Conservation (phyloP, 1,140 invertebrate genomes). For the Achroia grisella region DNA sequence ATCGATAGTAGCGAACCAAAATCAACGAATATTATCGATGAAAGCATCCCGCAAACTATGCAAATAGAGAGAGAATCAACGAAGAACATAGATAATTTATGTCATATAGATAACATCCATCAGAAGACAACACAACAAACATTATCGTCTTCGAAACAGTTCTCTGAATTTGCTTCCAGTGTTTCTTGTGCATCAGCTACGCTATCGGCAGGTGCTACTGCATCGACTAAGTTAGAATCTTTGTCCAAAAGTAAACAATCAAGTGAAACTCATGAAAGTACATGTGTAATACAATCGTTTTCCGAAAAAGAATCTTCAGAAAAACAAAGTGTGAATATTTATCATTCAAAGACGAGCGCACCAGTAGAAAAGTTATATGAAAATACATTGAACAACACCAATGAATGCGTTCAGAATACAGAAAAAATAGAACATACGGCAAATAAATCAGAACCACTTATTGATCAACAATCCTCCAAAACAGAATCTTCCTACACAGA, state of each 20-base stretch:
- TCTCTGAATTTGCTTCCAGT: conserved; percentile 37
- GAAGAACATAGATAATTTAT: background rate
- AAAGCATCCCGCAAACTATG: too few species aligned
- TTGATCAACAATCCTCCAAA: background rate
- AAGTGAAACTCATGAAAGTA: conserved; percentile 37
- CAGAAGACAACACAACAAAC: conserved; percentile 25
- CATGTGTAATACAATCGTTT: conserved; percentile 42
- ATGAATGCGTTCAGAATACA: conserved; percentile 1
- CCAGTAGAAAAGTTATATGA: conserved; percentile 30
- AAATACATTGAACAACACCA: conserved; percentile 17
- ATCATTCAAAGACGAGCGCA: conserved; percentile 43
- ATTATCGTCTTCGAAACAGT: conserved; percentile 34
- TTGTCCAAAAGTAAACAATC: conserved; percentile 40
- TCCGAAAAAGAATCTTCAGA: conserved; percentile 43
- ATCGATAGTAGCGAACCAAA: conserved; percentile 24
- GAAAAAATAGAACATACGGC: conserved; percentile 4
- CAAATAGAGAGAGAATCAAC: too few species aligned
- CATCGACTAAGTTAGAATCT: conserved; percentile 39
- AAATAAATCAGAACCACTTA: conserved; percentile 2
- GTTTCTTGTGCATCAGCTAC: conserved; percentile 36
- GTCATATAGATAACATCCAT: conserved; percentile 5
- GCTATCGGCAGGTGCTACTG: conserved; percentile 33
- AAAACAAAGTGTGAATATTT: conserved; percentile 44
- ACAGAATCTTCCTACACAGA: background rate
- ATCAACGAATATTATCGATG: background rate